A percentile compares a stretch with the other conserved stretches of the same genome.
Conservation (phyloP, 2,113 vertebrate species). For the Mionectes macconnelli region DNA sequence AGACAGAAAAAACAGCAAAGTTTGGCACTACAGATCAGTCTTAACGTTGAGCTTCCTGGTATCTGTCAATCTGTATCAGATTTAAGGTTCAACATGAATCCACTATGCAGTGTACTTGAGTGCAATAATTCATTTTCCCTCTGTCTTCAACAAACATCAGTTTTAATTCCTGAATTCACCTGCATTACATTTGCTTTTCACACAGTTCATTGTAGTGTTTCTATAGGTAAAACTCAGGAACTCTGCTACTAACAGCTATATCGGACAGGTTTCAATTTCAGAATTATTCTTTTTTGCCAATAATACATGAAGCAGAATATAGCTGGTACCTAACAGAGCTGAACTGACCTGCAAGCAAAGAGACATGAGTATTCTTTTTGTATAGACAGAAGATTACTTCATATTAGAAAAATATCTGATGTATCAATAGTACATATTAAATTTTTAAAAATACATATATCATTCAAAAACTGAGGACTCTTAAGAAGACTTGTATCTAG, state of each 20-base stretch:
- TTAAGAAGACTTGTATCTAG: not conserved
- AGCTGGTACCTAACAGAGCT: not conserved
- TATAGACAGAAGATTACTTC: not conserved
- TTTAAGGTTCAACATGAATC: not conserved
- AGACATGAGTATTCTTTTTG: not conserved
- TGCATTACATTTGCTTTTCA: not conserved
- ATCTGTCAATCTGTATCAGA: not conserved
- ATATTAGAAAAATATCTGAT: not conserved
- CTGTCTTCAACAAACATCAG: not conserved
- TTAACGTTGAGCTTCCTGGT: not conserved
- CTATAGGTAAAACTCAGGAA: not conserved
- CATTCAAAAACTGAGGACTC: not conserved
- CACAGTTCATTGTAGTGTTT: not conserved
- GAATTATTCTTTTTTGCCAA: slow-evolving; percentile 1
- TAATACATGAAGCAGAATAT: not conserved
- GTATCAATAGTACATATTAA: not conserved
- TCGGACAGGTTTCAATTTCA: not conserved
- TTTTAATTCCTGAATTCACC: not conserved
- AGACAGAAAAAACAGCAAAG: not conserved
- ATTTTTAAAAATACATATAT: not conserved
- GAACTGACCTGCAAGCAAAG: not conserved
- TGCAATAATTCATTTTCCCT: not conserved
- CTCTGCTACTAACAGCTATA: not conserved
- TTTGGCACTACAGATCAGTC: not conserved
- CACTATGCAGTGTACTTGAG: not conserved